phyloP scores from a whole-genome alignment of 2,113 vertebrate species.

The Butorides virescens region DNA sequence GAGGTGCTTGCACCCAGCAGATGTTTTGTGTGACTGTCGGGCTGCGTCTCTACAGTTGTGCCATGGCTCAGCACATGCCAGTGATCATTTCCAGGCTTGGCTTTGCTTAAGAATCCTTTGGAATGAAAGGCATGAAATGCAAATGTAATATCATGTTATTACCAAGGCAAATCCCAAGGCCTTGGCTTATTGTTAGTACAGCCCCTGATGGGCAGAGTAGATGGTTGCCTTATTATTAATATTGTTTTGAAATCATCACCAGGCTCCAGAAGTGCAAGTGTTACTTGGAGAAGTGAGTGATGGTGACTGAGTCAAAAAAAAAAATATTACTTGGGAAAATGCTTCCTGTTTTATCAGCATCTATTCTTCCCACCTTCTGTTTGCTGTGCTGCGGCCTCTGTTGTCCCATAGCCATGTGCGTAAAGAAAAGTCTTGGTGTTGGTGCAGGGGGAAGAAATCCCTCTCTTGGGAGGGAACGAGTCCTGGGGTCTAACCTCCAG shows the following conservation, averaged over 20 bases:
- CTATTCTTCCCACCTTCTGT: not conserved
- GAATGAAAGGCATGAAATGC: not conserved
- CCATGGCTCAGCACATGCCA: fast-evolving
- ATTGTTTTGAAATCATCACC: not conserved
- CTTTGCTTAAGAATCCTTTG: not conserved
- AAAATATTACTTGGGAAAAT: not conserved
- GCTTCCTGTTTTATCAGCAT: not conserved
- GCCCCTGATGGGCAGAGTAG: not conserved
- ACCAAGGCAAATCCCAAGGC: not conserved
- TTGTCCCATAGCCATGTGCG: fast-evolving
- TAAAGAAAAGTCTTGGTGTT: not conserved
- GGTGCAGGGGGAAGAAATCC: not conserved
- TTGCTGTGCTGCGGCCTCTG: fast-evolving
- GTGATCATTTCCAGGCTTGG: not conserved
- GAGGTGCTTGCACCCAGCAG: not conserved
- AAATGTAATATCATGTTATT: not conserved
- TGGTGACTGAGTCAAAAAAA: not conserved
- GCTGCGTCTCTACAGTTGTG: not conserved
- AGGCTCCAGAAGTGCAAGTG: not conserved
- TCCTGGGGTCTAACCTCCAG: not conserved
- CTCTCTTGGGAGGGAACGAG: not conserved
- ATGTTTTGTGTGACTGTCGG: not conserved
- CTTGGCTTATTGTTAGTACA: not conserved
- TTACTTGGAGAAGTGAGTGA: not conserved
- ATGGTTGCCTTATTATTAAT: not conserved